A percentile compares a stretch with the other conserved stretches of the same genome.
Conservation (phyloP, 2,113 vertebrate genomes). For the Peromyscus leucopus region DNA sequence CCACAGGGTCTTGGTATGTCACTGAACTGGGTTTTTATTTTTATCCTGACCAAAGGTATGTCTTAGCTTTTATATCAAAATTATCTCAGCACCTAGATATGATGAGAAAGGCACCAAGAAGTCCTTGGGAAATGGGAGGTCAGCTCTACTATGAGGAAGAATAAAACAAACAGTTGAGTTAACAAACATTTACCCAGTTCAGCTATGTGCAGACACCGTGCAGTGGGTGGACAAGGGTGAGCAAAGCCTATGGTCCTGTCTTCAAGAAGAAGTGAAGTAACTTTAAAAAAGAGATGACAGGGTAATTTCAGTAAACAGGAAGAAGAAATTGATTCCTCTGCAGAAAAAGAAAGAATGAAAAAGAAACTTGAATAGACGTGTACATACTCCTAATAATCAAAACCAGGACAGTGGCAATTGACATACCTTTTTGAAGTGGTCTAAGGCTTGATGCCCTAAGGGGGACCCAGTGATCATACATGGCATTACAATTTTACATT, state of each 20-base stretch:
- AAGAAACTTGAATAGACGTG: neutral
- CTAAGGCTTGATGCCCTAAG: neutral
- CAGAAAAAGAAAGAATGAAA: neutral
- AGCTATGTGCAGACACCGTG: neutral
- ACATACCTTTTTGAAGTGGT: neutral
- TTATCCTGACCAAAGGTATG: neutral
- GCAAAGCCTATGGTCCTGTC: neutral
- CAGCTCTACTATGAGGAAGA: slow-evolving; percentile 37
- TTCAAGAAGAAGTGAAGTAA: neutral
- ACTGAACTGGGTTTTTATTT: neutral
- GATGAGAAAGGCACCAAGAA: slow-evolving; percentile 27
- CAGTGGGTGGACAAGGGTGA: neutral
- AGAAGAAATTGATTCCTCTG: neutral
- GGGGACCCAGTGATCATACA: neutral
- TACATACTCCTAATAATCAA: neutral
- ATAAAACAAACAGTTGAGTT: neutral
- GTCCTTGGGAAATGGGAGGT: neutral
- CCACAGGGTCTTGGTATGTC: neutral
- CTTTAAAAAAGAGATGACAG: neutral
- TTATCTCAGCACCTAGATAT: slow-evolving; percentile 2
- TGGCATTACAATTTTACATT: neutral
- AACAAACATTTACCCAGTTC: slow-evolving; percentile 37
- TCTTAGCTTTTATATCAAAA: neutral
- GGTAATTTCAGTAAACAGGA: neutral
- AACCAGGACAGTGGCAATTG: neutral